Evolutionary conservation across 2,113 vertebrate genomes (phyloP), one percentile per base, ranked within the genome.

Genomic region (Steatornis caripensis): DNA sequence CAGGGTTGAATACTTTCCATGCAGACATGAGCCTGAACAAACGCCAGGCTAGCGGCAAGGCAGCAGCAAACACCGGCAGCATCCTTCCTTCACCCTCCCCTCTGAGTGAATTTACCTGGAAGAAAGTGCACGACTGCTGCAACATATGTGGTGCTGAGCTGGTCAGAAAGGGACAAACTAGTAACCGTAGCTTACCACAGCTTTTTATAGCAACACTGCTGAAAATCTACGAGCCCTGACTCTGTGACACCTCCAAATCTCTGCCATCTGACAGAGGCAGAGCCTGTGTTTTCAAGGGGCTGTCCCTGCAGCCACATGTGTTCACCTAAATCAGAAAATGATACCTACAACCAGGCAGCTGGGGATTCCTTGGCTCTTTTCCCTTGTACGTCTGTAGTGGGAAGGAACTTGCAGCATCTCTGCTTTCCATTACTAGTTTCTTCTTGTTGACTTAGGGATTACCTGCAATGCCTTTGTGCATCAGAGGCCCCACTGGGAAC

Each of bases 1-100:
- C n/a, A 46, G 75, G 55, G 55, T 61, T 84, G 75, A 94, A 94
- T 92, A 90, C 77, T 96, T 97, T 93, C 61, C 74, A 65, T 83
- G 74, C 65, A 96, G 74, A 83, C 87, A 88, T 80, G 66, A 93
- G 71, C 82, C 90, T 86, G 79, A 88, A 86, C 87, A 94, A 80
- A 95, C 70, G 87, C 57, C 54, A 87, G 75, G 37, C 21, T 72
- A 34, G 57, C 37, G 45, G 41, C 18, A 71, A 95, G 46, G 75
- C 66, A 85, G 48, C 18, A 60, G 15, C 46, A 49, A 66, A 81
- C 43, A 64, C 41, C 53, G 91, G 57, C 34, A 82, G 15, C 71
- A 85, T 18, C 46, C 27, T 57, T 61, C 34, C 64, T 90, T 70
- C 41, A 62, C 24, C 9, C 11, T 70, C 15, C 12, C 12, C 43